A percentile compares a stretch with the other conserved stretches of the same genome.
Conservation (phyloP, 2,797 vertebrate species). For the Dipus sagitta region DNA sequence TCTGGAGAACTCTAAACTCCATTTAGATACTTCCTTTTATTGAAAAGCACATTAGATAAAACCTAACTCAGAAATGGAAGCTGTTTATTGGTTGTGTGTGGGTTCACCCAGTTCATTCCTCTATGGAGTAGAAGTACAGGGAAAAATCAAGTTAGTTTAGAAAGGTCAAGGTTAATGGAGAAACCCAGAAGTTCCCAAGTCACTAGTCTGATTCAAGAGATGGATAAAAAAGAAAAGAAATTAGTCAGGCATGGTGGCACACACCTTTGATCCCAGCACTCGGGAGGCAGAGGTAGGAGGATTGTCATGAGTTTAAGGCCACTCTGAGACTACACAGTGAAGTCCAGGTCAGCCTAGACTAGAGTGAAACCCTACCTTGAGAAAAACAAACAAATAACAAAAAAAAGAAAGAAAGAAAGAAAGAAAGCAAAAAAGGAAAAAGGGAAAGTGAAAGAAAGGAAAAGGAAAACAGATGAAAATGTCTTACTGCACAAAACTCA, state of each 20-base stretch:
- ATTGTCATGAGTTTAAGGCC: too few relatives aligned
- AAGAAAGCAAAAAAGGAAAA: constrained; percentile 56
- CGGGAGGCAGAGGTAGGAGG: too few relatives aligned
- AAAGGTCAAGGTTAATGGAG: constrained; percentile 22
- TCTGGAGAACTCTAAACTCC: constrained; percentile 27
- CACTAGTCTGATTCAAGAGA: constrained; percentile 49
- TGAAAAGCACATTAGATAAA: constrained; percentile 54
- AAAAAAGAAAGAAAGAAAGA: not conserved
- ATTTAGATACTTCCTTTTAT: constrained; percentile 32
- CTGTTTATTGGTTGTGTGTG: not conserved
- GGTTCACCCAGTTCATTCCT: constrained; percentile 19
- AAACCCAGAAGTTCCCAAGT: constrained; percentile 59
- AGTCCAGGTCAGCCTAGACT: too few relatives aligned
- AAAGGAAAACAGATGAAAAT: constrained; percentile 19
- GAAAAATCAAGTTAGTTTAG: constrained; percentile 53
- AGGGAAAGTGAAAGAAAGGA: not conserved
- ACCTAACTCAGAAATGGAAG: constrained; percentile 32
- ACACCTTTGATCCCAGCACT: too few relatives aligned
- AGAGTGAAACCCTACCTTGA: too few relatives aligned
- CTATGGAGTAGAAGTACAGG: constrained; percentile 15
- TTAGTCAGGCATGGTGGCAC: too few relatives aligned
- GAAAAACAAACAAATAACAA: too few relatives aligned
- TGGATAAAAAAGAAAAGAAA: too few relatives aligned
- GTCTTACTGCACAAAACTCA: constrained; percentile 54
- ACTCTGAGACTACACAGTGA: too few relatives aligned